Evolutionary conservation across 2,797 vertebrate species (phyloP), one percentile per base, ranked within the genome.

Genomic region (Coregonus suidteri): DNA sequence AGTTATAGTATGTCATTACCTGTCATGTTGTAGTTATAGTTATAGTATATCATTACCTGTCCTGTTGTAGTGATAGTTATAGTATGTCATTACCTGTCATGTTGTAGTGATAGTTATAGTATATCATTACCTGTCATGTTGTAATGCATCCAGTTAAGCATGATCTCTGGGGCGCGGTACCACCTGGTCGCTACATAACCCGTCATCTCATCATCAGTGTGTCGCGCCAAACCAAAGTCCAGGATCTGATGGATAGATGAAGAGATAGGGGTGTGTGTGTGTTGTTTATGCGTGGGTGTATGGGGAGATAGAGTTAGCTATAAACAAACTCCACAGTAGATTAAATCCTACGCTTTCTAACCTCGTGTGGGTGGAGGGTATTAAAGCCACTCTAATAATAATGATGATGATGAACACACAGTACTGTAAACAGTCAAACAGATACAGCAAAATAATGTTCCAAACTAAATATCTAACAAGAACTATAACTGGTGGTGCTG

Each of bases 61-160:
- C 35, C 4, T 37, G 37, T 37, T 1, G 37, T 37, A 37, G 37
- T 41, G 6, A 37, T 37, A 35, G 35, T 35, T 35, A 37, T 35
- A 35, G 34, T 35, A 37, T 6, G 6, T 37, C 35, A 37, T 37
- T 37, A 37, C 35, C 35, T 37, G 35, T 37, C 35, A 1, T 37
- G 35, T 37, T 0, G 35, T 35, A 35, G 34, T 35, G 34, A 35
- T 37, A 37, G 35, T 37, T 35, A 37, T 35, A 35, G 34, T 35
- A 35, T 35, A 35, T 35, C 34, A 35, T 37, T 25, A 98, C 98
- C 97, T 88, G 98, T 99, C 94, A 97, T 97, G 93, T 98, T 99
- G 93, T 99, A 99, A 91, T 99, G 98, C 98, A 99, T 99, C 98
- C 98, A 99, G 90, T 99, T 99, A 18, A 99, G 95, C 97, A 99